phyloP scores from a whole-genome alignment of 2,113 vertebrate species.

The Coracopsis vasa region DNA sequence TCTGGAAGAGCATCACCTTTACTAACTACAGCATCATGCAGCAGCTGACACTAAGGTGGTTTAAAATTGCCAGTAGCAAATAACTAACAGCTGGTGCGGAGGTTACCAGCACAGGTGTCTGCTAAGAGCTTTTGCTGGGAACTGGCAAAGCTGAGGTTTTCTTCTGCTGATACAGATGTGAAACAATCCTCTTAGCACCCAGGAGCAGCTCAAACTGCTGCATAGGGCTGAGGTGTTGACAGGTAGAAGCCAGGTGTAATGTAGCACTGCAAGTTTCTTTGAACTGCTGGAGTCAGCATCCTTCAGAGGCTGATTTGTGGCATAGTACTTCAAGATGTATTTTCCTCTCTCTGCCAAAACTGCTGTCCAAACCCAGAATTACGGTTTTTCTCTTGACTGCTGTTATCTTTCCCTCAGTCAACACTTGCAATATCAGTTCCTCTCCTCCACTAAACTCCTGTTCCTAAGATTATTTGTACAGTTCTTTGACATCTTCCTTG shows the following conservation, averaged over 20 bases:
- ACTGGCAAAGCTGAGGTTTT: neutral
- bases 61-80: neutral
- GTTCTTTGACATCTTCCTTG: neutral
- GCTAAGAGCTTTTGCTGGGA: neutral
- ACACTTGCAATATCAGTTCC: neutral
- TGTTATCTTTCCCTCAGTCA: neutral
- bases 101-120: neutral
- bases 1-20: neutral
- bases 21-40: neutral
- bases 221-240: neutral
- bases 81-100: neutral
- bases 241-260: neutral
- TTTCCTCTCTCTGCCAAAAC: neutral
- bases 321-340: neutral
- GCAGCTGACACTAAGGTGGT: neutral
- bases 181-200: neutral
- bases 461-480: neutral
- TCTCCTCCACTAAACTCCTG: neutral
- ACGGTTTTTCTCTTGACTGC: neutral
- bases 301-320: neutral
- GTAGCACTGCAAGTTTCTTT: neutral
- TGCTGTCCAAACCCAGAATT: neutral
- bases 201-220: neutral
- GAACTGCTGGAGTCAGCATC: fast-evolving
- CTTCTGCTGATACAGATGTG: neutral